Percentiles rank a stretch among this genome's conserved stretches.
phyloP scores from a whole-genome alignment of 2,797 vertebrate species.

The Tapera naevia region DNA sequence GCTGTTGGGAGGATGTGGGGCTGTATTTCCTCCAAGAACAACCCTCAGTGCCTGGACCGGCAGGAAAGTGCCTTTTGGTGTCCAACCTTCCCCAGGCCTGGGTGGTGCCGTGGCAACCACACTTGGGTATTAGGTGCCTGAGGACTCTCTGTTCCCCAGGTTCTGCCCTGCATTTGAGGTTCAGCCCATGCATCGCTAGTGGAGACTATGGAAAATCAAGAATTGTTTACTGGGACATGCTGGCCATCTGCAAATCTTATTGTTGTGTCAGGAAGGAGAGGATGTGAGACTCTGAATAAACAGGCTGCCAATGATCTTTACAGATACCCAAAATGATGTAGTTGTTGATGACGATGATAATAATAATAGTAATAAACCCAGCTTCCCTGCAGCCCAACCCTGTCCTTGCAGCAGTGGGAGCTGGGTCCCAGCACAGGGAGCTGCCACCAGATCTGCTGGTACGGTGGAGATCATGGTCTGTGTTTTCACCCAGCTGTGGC shows the following conservation, averaged over 20 bases:
- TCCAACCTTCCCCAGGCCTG: neutral
- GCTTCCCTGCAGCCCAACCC: neutral
- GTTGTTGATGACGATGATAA: too few species aligned
- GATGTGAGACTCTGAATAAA: neutral
- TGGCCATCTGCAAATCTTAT: rapidly evolving
- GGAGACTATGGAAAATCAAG: neutral
- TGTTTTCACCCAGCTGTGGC: rapidly evolving
- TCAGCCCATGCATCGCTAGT: neutral
- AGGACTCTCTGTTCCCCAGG: neutral
- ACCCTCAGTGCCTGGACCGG: neutral
- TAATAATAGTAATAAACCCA: neutral
- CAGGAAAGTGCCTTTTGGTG: neutral
- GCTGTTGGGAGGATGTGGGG: neutral
- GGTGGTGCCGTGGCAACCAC: rapidly evolving
- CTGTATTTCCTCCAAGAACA: too few species aligned
- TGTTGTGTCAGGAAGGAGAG: rapidly evolving
- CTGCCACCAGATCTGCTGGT: neutral
- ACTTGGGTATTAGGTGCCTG: rapidly evolving
- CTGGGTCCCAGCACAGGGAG: rapidly evolving
- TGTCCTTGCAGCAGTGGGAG: neutral
- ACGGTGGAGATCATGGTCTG: rapidly evolving
- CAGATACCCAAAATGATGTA: neutral
- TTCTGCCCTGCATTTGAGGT: neutral
- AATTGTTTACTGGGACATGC: neutral
- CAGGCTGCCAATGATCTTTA: neutral